Conservation (phyloP, 2,113 vertebrate species). For the Egretta garzetta region DNA sequence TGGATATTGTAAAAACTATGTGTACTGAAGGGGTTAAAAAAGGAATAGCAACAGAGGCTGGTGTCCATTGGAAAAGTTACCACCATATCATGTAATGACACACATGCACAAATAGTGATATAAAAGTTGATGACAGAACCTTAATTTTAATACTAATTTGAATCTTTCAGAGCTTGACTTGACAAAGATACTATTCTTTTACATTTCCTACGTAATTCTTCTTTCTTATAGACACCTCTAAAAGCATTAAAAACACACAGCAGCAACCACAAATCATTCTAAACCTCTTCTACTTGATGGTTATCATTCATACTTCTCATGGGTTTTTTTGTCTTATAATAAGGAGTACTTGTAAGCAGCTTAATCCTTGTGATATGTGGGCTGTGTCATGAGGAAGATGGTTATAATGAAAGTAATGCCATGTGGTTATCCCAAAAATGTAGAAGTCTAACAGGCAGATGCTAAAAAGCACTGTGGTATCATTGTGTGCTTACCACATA, state of each 20-base stretch:
- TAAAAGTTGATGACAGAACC: neutral
- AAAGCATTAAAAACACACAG: neutral
- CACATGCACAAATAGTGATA: neutral
- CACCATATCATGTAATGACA: neutral
- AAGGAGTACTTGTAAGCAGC: neutral
- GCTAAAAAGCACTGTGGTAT: neutral
- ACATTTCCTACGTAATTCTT: neutral
- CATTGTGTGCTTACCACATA: neutral
- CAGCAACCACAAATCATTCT: neutral
- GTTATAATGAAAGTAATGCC: neutral
- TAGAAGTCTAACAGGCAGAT: neutral
- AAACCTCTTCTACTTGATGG: neutral
- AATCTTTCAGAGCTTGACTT: neutral
- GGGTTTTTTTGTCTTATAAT: neutral
- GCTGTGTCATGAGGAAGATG: neutral
- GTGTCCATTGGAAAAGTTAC: neutral
- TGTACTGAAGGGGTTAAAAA: neutral
- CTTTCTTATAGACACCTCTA: neutral
- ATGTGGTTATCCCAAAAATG: neutral
- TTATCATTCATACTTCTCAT: neutral
- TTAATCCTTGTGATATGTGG: neutral
- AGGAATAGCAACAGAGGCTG: neutral
- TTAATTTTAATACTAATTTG: neutral
- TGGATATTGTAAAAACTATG: neutral
- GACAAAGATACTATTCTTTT: neutral